Base-by-base conservation (phyloP, 2,113 vertebrate genomes). In the Sander lucioperca region DNA sequence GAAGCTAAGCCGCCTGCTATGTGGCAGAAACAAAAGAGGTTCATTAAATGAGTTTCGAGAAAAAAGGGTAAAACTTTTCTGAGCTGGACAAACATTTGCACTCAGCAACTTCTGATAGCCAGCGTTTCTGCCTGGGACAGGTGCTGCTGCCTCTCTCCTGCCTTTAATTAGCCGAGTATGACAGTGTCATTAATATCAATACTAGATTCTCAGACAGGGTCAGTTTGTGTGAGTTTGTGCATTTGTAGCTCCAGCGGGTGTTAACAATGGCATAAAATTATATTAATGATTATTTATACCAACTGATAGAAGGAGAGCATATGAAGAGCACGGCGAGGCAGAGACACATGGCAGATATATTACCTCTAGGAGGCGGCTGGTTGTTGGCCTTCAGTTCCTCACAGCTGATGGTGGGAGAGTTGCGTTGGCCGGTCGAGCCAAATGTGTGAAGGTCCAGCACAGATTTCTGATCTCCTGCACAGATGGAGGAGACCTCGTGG, bases 111-210 rank as follows among this genome's bases (percentile, higher is more conserved):
- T 76, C 51, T 36, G 15, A 77, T 23, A 57, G 56, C 27, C 18
- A n/a, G 30, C 15, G 2, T 65, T 56, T 84, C 36, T 82, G 74
- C 25, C 73, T 51, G 43, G 62, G 78, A 80, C 79, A 88, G 72
- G 66, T 83, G 79, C 81, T 83, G 70, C 65, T 64, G 57, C 74
- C 25, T 69, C 75, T 72, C 74, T 30, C 45, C 77, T 77, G 77
- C 39, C 76, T 87, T 77, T 83, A 84, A 87, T 86, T 87, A 89
- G 54, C 21, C 13, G 23, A 86, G 64, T 78, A 59, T 30, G 51
- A 73, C 33, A 15, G 27, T 62, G 71, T 77, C 54, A 77, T 86
- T 83, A 89, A 88, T 77, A 86, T 81, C 72, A 85, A 85, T 83
- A 77, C 85, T 56, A 10, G 19, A 62, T 64, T 86, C 50, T 75